These are phyloP conservation scores for Belonocnema kinseyi DNA, from an alignment of 1,140 invertebrate genomes.

Conservation along the genomic window DNA sequence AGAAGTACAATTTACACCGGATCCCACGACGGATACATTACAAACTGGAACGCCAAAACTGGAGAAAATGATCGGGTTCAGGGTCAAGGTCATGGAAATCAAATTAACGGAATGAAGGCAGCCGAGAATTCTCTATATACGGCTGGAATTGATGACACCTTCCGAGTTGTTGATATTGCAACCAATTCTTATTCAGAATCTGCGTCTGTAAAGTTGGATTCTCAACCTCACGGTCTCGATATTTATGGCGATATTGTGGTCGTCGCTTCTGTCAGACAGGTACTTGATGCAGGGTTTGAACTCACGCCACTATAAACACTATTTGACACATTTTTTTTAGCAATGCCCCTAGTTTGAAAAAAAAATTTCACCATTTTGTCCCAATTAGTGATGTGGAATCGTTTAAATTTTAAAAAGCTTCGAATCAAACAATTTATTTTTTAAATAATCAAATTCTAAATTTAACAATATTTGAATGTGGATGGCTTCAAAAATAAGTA, in stretches of 20 bases:
- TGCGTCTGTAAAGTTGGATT: conserved; percentile 85
- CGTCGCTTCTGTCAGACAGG: conserved; percentile 89
- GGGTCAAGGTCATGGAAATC: conserved; percentile 94
- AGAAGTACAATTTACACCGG: conserved; percentile 90
- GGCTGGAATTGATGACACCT: conserved; percentile 92
- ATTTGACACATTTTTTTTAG: too few species aligned
- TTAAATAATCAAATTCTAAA: too few species aligned
- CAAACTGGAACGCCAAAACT: conserved; percentile 88
- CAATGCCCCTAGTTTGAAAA: too few species aligned
- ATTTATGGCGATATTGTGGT: conserved; percentile 84
- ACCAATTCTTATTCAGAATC: conserved; percentile 81
- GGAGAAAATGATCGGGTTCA: conserved; percentile 86
- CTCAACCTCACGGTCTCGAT: conserved; percentile 92
- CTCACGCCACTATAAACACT: too few species aligned
- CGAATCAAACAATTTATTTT: too few species aligned
- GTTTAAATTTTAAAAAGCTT: too few species aligned
- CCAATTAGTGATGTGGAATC: too few species aligned
- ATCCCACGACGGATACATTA: conserved; percentile 94
- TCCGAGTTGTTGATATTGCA: conserved; percentile 83
- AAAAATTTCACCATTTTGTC: too few species aligned
- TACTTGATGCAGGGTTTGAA: conserved; percentile 63
- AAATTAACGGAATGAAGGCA: conserved; percentile 92
- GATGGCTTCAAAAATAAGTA: too few species aligned
- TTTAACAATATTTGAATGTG: too few species aligned
- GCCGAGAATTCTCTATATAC: conserved; percentile 86